These are phyloP conservation scores for Embiotoca jacksoni DNA, from an alignment of 2,113 vertebrate genomes.

Conservation along the genomic window DNA sequence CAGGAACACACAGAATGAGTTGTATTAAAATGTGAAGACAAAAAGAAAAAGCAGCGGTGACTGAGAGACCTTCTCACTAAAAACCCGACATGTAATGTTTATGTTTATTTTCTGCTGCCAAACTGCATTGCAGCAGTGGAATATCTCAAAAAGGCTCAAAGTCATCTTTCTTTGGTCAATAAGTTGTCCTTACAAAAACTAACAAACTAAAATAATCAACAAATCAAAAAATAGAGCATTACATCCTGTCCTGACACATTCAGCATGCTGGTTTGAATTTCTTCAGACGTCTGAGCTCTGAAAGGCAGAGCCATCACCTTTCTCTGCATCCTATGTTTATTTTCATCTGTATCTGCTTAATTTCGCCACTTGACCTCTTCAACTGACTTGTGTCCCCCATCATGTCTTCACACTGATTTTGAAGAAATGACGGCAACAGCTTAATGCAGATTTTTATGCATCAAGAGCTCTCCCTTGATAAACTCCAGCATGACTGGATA, in stretches of 20 bases:
- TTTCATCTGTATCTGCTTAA: constrained; percentile 9
- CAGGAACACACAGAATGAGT: no score
- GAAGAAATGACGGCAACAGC: constrained; percentile 30
- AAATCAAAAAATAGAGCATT: neutral
- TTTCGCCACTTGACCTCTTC: constrained; percentile 1
- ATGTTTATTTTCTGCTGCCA: no score
- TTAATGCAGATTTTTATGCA: constrained; percentile 25
- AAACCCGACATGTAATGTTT: no score
- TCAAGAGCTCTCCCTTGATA: constrained; percentile 39
- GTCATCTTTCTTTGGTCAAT: neutral
- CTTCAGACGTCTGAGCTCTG: no score
- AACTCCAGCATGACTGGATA: constrained; percentile 54
- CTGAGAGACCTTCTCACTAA: no score
- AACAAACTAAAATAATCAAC: neutral
- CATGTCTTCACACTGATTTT: constrained; percentile 21
- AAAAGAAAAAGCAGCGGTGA: no score
- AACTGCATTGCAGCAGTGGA: neutral
- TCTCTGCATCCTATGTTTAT: neutral
- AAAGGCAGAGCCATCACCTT: neutral
- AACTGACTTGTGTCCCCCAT: neutral
- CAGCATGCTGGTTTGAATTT: no score
- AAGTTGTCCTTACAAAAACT: no score
- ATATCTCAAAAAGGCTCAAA: neutral
- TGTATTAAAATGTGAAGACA: no score
- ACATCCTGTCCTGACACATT: neutral